phyloP scores from a whole-genome alignment of 2,888 invertebrate genomes.

The Aplocera efformata region DNA sequence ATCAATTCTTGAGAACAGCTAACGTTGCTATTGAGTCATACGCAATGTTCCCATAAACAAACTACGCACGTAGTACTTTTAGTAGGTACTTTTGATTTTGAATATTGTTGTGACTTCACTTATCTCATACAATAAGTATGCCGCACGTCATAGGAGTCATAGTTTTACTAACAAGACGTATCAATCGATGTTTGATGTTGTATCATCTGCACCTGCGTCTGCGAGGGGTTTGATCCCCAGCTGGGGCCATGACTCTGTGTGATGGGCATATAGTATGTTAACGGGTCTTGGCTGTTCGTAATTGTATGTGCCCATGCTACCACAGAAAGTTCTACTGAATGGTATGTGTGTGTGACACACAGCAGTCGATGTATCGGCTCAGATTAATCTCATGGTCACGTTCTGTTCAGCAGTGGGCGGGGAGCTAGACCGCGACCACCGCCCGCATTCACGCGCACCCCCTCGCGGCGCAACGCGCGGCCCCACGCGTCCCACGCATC shows the following conservation, averaged over 20 bases:
- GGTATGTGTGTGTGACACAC: too few relatives aligned
- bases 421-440: constrained; percentile 81
- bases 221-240: too few relatives aligned
- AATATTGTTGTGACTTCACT: constrained; percentile 18
- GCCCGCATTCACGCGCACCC: constrained; percentile 88
- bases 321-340: too few relatives aligned
- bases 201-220: too few relatives aligned
- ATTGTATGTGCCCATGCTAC: too few relatives aligned
- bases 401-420: constrained; percentile 74
- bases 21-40: constrained; percentile 24
- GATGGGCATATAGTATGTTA: too few relatives aligned
- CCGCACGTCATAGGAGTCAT: too few relatives aligned
- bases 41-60: constrained; percentile 20
- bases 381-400: constrained; percentile 9
- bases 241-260: too few relatives aligned
- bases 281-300: too few relatives aligned
- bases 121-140: constrained; percentile 19
- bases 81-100: constrained; percentile 25
- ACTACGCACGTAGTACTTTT: constrained; percentile 26
- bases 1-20: constrained; percentile 27
- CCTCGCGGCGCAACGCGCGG: constrained; percentile 87
- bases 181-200: too few relatives aligned
- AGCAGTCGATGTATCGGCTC: neutral
- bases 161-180: too few relatives aligned
- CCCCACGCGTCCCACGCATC: constrained; percentile 69